These are phyloP conservation scores for Priocnemis perturbator DNA, from an alignment of 2,888 invertebrate species.

Conservation along the genomic window DNA sequence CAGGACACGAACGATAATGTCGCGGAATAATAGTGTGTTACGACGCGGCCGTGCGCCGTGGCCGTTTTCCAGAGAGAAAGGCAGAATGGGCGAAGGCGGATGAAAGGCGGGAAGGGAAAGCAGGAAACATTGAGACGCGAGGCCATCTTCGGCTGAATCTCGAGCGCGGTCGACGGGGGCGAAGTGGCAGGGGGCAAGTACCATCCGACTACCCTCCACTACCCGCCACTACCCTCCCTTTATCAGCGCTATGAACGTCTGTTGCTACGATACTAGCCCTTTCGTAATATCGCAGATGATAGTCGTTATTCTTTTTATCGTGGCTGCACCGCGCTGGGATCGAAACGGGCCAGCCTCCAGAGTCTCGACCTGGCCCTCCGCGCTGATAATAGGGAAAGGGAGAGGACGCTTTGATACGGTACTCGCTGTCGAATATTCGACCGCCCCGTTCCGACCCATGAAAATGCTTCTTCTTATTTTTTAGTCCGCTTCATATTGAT, in stretches of 20 bases:
- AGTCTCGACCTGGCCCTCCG: too few species aligned
- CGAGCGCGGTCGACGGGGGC: constrained; percentile 10
- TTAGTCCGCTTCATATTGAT: too few species aligned
- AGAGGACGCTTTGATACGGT: too few species aligned
- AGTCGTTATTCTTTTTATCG: constrained; percentile 51
- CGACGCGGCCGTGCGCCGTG: too few species aligned
- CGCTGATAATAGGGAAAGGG: too few species aligned
- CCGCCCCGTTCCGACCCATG: too few species aligned
- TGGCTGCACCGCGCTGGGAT: constrained; percentile 14
- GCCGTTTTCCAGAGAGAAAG: not conserved
- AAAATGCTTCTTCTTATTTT: too few species aligned
- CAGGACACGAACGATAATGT: too few species aligned
- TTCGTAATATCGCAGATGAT: constrained; percentile 47
- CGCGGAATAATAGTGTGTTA: too few species aligned
- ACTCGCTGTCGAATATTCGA: too few species aligned
- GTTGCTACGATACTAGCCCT: constrained; percentile 35
- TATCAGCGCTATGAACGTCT: constrained; percentile 47
- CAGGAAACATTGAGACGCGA: constrained; percentile 21
- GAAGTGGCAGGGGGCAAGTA: constrained; percentile 14
- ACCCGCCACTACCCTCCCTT: constrained; percentile 24
- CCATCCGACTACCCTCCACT: constrained; percentile 20
- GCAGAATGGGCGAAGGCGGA: not conserved
- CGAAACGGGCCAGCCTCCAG: too few species aligned
- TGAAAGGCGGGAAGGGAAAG: constrained; percentile 1
- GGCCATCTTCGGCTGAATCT: constrained; percentile 8